Conservation (phyloP, 2,888 invertebrate species). For the Dryocosmus kuriphilus region DNA sequence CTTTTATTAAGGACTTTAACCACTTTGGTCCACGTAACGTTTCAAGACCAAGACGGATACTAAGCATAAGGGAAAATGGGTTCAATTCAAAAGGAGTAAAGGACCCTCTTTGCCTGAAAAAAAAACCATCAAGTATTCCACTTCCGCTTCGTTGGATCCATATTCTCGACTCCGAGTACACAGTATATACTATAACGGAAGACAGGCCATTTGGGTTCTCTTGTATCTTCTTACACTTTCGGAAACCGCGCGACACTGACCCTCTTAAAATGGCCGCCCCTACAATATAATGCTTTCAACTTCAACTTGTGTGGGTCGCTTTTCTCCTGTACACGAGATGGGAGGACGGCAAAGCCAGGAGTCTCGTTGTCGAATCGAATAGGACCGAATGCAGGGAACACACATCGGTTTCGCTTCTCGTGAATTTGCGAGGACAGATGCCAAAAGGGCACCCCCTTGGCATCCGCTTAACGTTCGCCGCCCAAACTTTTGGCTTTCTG, state of each 20-base stretch:
- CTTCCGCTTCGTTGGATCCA: constrained; percentile 1
- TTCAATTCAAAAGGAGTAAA: constrained; percentile 10
- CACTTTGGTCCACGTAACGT: constrained; percentile 21
- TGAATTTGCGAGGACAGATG: constrained; percentile 34
- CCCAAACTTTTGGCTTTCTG: constrained; percentile 40
- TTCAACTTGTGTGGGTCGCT: constrained; percentile 20
- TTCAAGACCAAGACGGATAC: constrained; percentile 12
- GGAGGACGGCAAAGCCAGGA: constrained; percentile 28
- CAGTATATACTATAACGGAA: constrained; percentile 13
- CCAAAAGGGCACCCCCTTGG: constrained; percentile 39
- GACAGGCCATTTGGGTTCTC: constrained; percentile 24
- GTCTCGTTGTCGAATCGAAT: constrained; percentile 34
- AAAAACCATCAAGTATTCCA: constrained; percentile 1
- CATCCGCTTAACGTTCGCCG: constrained; percentile 40
- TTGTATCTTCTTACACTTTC: constrained; percentile 37
- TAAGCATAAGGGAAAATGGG: constrained; percentile 4
- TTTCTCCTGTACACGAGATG: constrained; percentile 32
- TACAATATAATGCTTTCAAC: constrained; percentile 31
- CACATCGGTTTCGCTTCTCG: constrained; percentile 31
- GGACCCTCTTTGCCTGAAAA: neutral
- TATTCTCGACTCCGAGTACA: neutral
- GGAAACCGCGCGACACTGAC: constrained; percentile 33
- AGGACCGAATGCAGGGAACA: constrained; percentile 25
- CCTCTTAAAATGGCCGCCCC: constrained; percentile 30
- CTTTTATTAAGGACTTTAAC: constrained; percentile 5